phyloP scores from a whole-genome alignment of 2,113 vertebrate genomes.

The Phylloscopus trochilus region DNA sequence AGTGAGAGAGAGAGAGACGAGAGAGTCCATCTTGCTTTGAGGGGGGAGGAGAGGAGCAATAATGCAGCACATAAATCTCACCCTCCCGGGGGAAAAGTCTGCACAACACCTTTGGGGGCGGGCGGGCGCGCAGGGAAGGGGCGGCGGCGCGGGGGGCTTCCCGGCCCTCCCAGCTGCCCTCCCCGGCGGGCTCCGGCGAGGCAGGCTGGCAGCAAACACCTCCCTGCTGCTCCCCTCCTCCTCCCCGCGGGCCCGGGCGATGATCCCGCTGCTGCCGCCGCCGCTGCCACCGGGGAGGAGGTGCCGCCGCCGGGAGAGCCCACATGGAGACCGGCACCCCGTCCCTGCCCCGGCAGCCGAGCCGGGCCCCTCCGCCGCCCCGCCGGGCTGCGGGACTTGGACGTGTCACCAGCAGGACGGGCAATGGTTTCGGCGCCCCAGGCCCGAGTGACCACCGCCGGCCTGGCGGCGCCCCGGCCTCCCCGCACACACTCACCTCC shows the following conservation, averaged over 20 bases:
- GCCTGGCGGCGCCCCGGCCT: constrained; percentile 59
- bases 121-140: constrained; percentile 49
- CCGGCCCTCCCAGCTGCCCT: constrained; percentile 52
- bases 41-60: constrained; percentile 72
- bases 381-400: constrained; percentile 64
- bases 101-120: constrained; percentile 73
- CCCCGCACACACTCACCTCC: constrained; percentile 69
- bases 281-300: constrained; percentile 59
- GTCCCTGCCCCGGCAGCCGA: constrained; percentile 39
- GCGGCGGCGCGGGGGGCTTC: constrained; percentile 57
- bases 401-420: constrained; percentile 85
- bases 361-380: background rate
- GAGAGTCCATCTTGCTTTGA: constrained; percentile 98
- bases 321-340: constrained; percentile 65
- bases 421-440: constrained; percentile 80
- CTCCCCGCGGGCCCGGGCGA: constrained; percentile 71
- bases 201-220: constrained; percentile 69
- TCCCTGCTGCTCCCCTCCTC: constrained; percentile 63
- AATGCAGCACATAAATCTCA: constrained; percentile 82
- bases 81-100: constrained; percentile 81
- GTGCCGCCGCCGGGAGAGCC: constrained; percentile 45
- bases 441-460: constrained; percentile 68
- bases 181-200: constrained; percentile 52
- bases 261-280: constrained; percentile 71
- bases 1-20: constrained; percentile 68